Conservation (phyloP, 1,140 invertebrate genomes). For the Copidosoma floridanum region DNA sequence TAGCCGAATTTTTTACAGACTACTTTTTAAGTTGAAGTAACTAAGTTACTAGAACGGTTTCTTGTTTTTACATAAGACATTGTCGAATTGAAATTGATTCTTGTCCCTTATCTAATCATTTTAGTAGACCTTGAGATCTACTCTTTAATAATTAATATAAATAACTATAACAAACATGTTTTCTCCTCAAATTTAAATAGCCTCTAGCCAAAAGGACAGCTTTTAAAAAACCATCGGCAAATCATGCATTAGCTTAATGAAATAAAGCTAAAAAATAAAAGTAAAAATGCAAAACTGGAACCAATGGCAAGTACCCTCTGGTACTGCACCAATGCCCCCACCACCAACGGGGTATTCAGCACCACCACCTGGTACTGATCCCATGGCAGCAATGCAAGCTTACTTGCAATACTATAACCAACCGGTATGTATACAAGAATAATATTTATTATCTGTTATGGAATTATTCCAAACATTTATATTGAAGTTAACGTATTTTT, state of each 20-base stretch:
- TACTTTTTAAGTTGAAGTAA: too few relatives aligned
- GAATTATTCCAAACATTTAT: too few relatives aligned
- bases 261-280: constrained; percentile 5
- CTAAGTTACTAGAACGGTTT: too few relatives aligned
- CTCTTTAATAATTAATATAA: neutral
- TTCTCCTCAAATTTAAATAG: constrained; percentile 23
- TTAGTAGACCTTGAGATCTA: constrained; percentile 4
- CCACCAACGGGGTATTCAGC: constrained; percentile 50
- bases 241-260: constrained; percentile 22
- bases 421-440: constrained; percentile 52
- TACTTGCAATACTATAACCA: constrained; percentile 57
- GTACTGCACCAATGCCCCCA: constrained; percentile 48
- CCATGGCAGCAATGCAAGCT: constrained; percentile 52
- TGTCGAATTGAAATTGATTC: too few relatives aligned
- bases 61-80: too few relatives aligned
- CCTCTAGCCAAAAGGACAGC: constrained; percentile 22
- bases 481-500: too few relatives aligned
- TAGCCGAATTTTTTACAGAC: too few relatives aligned
- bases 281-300: constrained; percentile 57
- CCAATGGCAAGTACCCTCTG: constrained; percentile 53
- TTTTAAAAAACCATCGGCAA: constrained; percentile 20
- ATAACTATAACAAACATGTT: constrained; percentile 22
- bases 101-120: neutral
- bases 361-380: constrained; percentile 46
- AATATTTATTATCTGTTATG: too few relatives aligned